Percentiles rank a stretch among this genome's conserved stretches.
Evolutionary conservation across 53 echinoderm and acorn worm genomes (phyloP).

Genomic region (Paracentrotus lividus): DNA sequence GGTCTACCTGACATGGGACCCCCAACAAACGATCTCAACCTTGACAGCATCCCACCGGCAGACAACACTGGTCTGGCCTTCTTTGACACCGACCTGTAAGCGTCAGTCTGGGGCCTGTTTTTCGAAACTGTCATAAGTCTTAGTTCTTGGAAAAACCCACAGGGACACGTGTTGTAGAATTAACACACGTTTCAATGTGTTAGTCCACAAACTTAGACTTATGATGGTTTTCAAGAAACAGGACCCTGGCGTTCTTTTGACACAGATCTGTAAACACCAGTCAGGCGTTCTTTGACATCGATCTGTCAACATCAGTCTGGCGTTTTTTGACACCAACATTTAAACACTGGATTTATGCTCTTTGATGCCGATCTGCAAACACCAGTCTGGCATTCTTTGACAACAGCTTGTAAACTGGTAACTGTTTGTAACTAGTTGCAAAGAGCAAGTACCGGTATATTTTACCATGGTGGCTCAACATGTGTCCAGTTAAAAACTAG

Average conservation of each 20-base stretch:
- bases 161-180: too few species aligned
- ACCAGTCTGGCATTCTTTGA: background rate
- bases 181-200: too few species aligned
- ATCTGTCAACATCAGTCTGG: slow-evolving; percentile 74
- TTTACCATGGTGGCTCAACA: background rate
- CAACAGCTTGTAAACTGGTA: background rate
- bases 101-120: too few species aligned
- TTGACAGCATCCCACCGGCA: slow-evolving; percentile 91
- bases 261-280: too few species aligned
- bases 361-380: slow-evolving; percentile 94
- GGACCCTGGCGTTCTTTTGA: too few species aligned
- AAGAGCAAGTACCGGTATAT: background rate
- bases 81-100: slow-evolving; percentile 96
- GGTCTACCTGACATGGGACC: slow-evolving; percentile 90
- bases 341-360: slow-evolving; percentile 90
- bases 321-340: too few species aligned
- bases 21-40: slow-evolving; percentile 87
- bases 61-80: slow-evolving; percentile 92
- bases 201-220: too few species aligned
- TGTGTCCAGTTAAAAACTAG: background rate
- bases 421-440: background rate
- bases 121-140: too few species aligned
- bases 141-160: too few species aligned
- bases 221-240: too few species aligned
- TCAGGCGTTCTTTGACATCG: slow-evolving; percentile 96